Evolutionary conservation across 2,888 invertebrate species (phyloP).

Genomic region (Acronicta leporina): DNA sequence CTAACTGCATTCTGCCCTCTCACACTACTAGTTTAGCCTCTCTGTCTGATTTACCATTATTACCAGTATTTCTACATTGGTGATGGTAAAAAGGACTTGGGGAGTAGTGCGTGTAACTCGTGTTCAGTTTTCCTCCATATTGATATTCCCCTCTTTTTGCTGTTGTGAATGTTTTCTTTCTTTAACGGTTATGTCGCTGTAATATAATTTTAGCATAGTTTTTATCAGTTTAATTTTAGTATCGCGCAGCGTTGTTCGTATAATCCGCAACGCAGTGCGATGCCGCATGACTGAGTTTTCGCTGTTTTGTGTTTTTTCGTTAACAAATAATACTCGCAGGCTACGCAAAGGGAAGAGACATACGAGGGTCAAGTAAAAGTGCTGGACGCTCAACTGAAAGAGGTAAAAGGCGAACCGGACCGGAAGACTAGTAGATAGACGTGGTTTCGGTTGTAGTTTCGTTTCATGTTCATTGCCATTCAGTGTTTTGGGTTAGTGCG

Average conservation of each 20-base stretch:
- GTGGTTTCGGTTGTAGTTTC: constrained; percentile 83
- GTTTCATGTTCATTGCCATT: constrained; percentile 80
- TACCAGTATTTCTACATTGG: constrained; percentile 43
- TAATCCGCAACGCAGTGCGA: constrained; percentile 52
- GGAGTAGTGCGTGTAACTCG: constrained; percentile 71
- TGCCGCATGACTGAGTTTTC: constrained; percentile 78
- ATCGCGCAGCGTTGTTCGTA: constrained; percentile 65
- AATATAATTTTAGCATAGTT: constrained; percentile 64
- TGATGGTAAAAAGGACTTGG: constrained; percentile 71
- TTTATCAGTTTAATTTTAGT: constrained; percentile 57
- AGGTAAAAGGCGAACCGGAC: constrained; percentile 91
- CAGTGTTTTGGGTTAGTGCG: constrained; percentile 71
- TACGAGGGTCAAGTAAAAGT: constrained; percentile 97
- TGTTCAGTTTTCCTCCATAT: constrained; percentile 67
- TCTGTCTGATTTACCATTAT: constrained; percentile 66
- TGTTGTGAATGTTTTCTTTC: constrained; percentile 72
- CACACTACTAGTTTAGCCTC: constrained; percentile 69
- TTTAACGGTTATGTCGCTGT: constrained; percentile 63
- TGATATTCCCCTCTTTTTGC: constrained; percentile 65
- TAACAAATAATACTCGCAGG: constrained; percentile 91
- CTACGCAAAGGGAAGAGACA: constrained; percentile 98
- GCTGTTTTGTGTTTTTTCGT: constrained; percentile 80
- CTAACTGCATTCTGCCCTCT: constrained; percentile 84
- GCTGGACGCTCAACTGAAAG: constrained; percentile 96
- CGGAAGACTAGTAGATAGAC: constrained; percentile 75